Evolutionary conservation across 2,888 invertebrate genomes (phyloP), one percentile per base, ranked within the genome.

Genomic region (Odontocolon sp.): DNA sequence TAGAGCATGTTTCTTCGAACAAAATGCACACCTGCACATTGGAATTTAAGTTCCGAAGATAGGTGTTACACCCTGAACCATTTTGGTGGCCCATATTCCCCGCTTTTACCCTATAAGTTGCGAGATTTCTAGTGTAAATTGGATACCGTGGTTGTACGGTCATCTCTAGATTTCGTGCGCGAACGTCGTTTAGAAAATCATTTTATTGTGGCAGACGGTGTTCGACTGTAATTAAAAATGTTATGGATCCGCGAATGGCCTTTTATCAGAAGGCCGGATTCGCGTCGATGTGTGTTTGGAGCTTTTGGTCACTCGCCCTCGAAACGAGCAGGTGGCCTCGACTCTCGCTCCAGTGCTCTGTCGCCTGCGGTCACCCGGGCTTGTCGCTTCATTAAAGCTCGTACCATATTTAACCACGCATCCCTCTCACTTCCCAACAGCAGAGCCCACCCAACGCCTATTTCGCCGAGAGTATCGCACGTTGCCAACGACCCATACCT

Each of bases 371-470:
- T 73, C 72, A 73, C 36, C 59, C 72, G 52, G 59, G 72, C 64
- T 76, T 57, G 76, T 67, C 63, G 71, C 71, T 77, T 77, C 72
- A 77, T 77, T 77, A 77, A 69, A 72, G 45, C 64, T 59, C 64
- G 64, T 64, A 42, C 59, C 57, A 77, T 77, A 73, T 77, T 77
- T 77, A 77, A 77, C 72, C 21, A 38, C 38, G 18, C 18, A 9
- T 33, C 23, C 36, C 31, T 40, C n/a, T 54, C 54, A 23, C 21
- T 21, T n/a, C 40, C 23, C 21, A 5, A 40, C 28, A 33, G 56
- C 26, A 1, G 16, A 38, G 23, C 9, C 40, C 18, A 40, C 47
- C 28, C 18, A 26, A 50, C 42, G 59, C 56, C n/a, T 63, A 50
- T 76, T 71, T 56, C 47, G 47, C 38, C 14, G 66, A 14, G 14